phyloP scores from a whole-genome alignment of 23 tunicate genomes.

The Halocynthia aurantium region DNA sequence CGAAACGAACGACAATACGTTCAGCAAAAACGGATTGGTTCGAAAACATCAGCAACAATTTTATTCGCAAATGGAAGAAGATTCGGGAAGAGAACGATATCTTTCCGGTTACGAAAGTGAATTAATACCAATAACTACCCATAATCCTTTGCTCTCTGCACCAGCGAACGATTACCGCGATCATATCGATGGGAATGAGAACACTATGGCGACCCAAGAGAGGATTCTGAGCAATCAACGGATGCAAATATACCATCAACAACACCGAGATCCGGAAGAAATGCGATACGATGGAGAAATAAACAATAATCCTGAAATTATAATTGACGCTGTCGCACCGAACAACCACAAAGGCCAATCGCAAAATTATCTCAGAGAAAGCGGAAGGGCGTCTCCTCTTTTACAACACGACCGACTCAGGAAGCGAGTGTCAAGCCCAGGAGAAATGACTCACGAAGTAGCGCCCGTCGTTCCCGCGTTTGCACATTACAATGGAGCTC shows the following conservation, averaged over 20 bases:
- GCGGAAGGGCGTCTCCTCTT: too few relatives aligned
- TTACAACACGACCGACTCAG: too few relatives aligned
- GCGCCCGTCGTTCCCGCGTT: slow-evolving; percentile 17
- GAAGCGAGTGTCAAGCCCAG: too few relatives aligned
- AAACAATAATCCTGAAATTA: slow-evolving; percentile 11
- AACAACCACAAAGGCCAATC: background rate
- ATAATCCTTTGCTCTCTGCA: background rate
- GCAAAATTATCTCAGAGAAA: too few relatives aligned
- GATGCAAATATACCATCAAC: background rate
- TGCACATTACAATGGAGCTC: slow-evolving; percentile 13
- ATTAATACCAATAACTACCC: slow-evolving; percentile 30
- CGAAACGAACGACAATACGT: slow-evolving; percentile 4
- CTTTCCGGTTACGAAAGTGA: slow-evolving; percentile 60
- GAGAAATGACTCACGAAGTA: background rate
- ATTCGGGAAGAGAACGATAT: slow-evolving; percentile 13
- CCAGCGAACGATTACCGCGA: background rate
- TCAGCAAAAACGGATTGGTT: background rate
- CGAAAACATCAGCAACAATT: background rate
- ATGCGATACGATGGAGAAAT: background rate
- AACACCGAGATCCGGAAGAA: background rate
- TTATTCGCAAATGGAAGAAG: background rate
- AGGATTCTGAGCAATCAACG: background rate
- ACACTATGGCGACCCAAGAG: background rate
- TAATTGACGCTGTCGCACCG: background rate
- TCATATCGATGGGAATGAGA: background rate